Conservation (phyloP, 2,797 vertebrate genomes). For the Amazona finschi region DNA sequence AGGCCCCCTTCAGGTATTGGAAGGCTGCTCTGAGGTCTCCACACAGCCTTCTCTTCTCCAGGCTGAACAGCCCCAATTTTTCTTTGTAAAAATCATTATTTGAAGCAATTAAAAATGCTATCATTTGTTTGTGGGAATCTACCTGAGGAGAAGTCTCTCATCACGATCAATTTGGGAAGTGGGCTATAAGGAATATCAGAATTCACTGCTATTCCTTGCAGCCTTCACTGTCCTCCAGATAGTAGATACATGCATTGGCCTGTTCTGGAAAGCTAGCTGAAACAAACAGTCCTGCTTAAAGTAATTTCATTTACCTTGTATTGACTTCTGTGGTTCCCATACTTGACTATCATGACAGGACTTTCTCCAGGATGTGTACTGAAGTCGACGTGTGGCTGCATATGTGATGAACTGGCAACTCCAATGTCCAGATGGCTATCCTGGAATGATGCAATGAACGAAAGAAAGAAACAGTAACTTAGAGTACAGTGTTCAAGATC, state of each 20-base stretch:
- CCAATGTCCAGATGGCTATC: slow-evolving; percentile 1
- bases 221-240: neutral
- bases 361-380: neutral
- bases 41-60: too few species aligned
- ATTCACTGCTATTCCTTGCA: neutral
- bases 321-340: neutral
- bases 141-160: neutral
- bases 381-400: slow-evolving; percentile 2
- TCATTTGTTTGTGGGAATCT: neutral
- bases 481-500: neutral
- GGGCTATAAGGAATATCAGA: neutral
- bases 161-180: neutral
- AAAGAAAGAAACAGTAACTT: neutral
- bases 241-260: neutral
- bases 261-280: neutral
- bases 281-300: neutral
- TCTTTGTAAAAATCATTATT: neutral
- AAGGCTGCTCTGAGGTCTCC: too few species aligned
- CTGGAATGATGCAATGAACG: slow-evolving; percentile 12
- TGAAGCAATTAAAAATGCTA: neutral
- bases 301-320: neutral
- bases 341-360: neutral
- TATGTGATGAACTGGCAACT: neutral
- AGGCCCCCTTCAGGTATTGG: too few species aligned
- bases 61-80: neutral